Conservation (phyloP, 2,888 invertebrate genomes). For the Aphidoletes aphidimyza region DNA sequence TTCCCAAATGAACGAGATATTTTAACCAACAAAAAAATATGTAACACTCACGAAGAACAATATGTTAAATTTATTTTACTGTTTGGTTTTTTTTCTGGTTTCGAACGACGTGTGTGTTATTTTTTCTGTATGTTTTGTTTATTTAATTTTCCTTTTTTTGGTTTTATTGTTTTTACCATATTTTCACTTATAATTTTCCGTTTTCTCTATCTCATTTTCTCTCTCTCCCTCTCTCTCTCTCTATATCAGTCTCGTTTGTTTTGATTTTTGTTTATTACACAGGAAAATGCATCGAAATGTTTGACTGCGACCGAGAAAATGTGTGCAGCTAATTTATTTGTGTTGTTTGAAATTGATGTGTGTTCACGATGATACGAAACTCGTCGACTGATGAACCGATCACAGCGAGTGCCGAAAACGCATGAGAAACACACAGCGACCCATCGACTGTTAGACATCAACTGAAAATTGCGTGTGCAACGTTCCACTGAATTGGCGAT, state of each 20-base stretch:
- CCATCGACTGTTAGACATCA: conserved; percentile 48
- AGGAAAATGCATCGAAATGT: not conserved
- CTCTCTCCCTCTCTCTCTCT: no score
- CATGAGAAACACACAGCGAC: conserved; percentile 6
- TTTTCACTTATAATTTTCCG: no score
- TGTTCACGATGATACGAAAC: not conserved
- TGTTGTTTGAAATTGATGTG: not conserved
- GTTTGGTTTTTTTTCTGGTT: not conserved
- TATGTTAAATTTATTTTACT: not conserved
- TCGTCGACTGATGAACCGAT: conserved; percentile 1
- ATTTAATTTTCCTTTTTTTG: no score
- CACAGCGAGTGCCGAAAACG: conserved; percentile 4
- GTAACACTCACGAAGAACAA: not conserved
- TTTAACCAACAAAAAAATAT: not conserved
- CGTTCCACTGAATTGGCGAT: not conserved
- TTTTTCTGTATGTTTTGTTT: no score
- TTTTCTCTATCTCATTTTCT: no score
- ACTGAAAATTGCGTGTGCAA: conserved; percentile 32
- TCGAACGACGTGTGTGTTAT: no score
- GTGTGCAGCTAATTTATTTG: not conserved
- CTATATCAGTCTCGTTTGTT: no score
- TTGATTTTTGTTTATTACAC: not conserved
- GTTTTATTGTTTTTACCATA: no score
- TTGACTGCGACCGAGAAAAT: not conserved
- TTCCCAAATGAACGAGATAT: not conserved